Evolutionary conservation across 2,113 vertebrate genomes (phyloP), one percentile per base, ranked within the genome.

Genomic region (Regulus satrapa): DNA sequence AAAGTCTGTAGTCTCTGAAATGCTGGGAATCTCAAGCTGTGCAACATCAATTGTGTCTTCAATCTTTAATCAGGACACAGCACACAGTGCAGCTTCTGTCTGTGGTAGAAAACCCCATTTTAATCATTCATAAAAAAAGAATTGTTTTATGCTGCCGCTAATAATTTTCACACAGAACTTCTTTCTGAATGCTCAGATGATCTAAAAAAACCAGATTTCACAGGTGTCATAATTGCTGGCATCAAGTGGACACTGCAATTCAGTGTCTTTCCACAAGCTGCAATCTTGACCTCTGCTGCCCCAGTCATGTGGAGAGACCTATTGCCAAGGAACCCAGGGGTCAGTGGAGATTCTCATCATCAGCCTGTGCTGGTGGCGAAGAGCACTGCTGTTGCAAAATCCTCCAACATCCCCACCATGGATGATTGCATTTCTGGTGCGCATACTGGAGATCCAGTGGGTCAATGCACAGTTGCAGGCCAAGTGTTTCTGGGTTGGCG

Each of bases 401-500:
- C 19, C 25, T 67, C 38, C 54, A 40, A 13, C 8, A 23, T 10
- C 11, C 12, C 29, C 6, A 7, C 7, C 9, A 2, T 1, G 9
- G 14, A n/a, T 52, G 20, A 17, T 26, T 68, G 10, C 14, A 21
- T 40, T 82, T 11, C 46, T 61, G 29, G 31, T 21, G 14, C 29
- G 18, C 6, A 2, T n/a, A 36, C 12, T 40, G 24, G n/a, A 46
- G 24, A 45, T 31, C 24, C 25, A 15, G 16, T 12, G 19, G 38
- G 21, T 59, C 61, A 29, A 5, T 18, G 38, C 54, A 52, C 16
- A 25, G 6, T 5, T 59, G 41, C 28, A 66, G 52, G 19, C 12
- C 52, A 12, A 31, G n/a, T 20, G 45, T 25, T n/a, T 18, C 14
- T 7, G 12, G 9, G 46, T n/a, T 0, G 0, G 51, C 25, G 23